Base-by-base conservation (phyloP, 2,888 invertebrate species). In the Chloroclystis v-ata region DNA sequence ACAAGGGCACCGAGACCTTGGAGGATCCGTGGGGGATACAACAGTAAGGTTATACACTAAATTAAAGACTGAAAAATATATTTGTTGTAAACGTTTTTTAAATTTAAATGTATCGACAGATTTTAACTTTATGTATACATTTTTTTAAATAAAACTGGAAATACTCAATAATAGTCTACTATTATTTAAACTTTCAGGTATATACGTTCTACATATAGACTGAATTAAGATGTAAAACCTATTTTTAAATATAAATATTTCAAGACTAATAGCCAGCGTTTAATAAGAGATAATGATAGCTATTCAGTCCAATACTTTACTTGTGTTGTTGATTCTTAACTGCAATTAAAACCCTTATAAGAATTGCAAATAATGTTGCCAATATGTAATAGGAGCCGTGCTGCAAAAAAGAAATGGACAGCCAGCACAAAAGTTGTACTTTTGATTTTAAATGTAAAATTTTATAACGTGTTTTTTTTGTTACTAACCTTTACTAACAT, bases 341-440 rank as follows among this genome's bases (percentile, higher is more conserved):
- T 37, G 16, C 29, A 32, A 24, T 43, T 48, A 43, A 48, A 47
- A 49, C 29, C 48, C 48, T 13, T 40, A 37, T 44, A 40, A 32
- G 43, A 44, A 37, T 40, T 41, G 40, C 35, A 49, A 49, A 49
- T 40, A 40, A 32, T 20, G 24, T 28, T 47, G 28, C 28, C 32
- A 33, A 37, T 39, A 47, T 28, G n/a, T n/a, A n/a, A n/a, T n/a
- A n/a, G n/a, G 16, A 29, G 39, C 13, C 13, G 9, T 29, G 29
- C 10, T 9, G 20, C 39, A 47, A 43, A 43, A 47, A 38, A 12
- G 32, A 20, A 20, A 5, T 20, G 20, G 3, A 47, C 47, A 28
- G 38, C 20, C 10, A 28, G 25, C 24, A 24, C n/a, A 37, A 38
- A 32, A 37, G 37, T 1, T 14, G 2, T 11, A 37, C 3, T 11